phyloP scores from a whole-genome alignment of 2,888 invertebrate genomes.

The Tillus elongatus region DNA sequence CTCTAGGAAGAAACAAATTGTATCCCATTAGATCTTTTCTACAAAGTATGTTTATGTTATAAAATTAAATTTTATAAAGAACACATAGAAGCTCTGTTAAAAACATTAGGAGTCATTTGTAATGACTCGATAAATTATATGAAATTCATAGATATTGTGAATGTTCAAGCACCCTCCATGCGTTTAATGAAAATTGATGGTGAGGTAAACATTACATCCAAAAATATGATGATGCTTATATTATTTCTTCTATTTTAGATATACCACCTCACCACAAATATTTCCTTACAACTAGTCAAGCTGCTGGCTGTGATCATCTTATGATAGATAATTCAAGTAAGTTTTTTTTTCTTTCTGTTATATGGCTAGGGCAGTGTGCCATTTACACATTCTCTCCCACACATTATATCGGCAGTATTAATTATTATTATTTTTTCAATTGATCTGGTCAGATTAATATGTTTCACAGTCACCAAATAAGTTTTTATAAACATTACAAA shows the following conservation, averaged over 20 bases:
- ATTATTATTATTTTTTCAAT: too few relatives aligned
- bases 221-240: neutral
- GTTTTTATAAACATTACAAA: too few relatives aligned
- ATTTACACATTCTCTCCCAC: too few relatives aligned
- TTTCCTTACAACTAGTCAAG: slow-evolving; percentile 31
- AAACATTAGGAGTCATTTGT: slow-evolving; percentile 43
- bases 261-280: slow-evolving; percentile 28
- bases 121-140: slow-evolving; percentile 44
- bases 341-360: slow-evolving; percentile 8
- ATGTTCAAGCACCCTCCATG: slow-evolving; percentile 26
- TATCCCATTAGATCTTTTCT: slow-evolving; percentile 42
- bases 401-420: too few relatives aligned
- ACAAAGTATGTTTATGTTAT: slow-evolving; percentile 41
- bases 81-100: slow-evolving; percentile 45
- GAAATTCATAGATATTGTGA: slow-evolving; percentile 44
- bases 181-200: neutral
- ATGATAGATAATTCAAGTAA: slow-evolving; percentile 31
- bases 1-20: slow-evolving; percentile 43
- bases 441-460: too few relatives aligned
- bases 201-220: neutral
- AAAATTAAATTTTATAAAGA: slow-evolving; percentile 43
- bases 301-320: slow-evolving; percentile 30
- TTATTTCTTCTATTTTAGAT: slow-evolving; percentile 24
- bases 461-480: neutral
- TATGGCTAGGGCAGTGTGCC: too few relatives aligned